phyloP scores from a whole-genome alignment of 2,797 vertebrate genomes.

The Oreortyx pictus region DNA sequence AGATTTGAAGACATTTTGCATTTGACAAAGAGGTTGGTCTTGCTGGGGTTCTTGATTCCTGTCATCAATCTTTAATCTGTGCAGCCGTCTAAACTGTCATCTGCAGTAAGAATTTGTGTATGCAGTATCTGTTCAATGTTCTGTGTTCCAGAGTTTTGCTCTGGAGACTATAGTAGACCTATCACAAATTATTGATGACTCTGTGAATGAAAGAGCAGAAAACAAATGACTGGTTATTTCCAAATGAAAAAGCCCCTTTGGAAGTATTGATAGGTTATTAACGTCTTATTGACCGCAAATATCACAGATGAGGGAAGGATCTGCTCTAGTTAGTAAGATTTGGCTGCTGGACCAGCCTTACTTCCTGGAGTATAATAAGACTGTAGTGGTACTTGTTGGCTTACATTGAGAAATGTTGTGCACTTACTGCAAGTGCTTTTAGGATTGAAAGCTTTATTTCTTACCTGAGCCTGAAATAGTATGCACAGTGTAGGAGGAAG shows the following conservation, averaged over 20 bases:
- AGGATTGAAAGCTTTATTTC: neutral
- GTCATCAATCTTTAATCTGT: neutral
- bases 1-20: neutral
- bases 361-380: neutral
- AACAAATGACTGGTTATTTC: neutral
- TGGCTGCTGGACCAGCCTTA: neutral
- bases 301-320: neutral
- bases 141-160: neutral
- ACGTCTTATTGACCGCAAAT: neutral
- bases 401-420: fast-evolving
- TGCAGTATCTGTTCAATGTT: neutral
- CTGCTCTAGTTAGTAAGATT: neutral
- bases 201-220: neutral
- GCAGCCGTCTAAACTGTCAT: neutral
- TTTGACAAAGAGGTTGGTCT: neutral
- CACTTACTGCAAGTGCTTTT: neutral
- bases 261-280: neutral
- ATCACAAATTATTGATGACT: neutral
- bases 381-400: neutral
- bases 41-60: neutral
- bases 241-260: neutral
- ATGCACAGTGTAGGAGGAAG: neutral
- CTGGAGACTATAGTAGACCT: neutral
- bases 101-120: neutral
- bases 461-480: neutral